phyloP scores from a whole-genome alignment of 2,797 vertebrate species.

The Tapirus indicus region DNA sequence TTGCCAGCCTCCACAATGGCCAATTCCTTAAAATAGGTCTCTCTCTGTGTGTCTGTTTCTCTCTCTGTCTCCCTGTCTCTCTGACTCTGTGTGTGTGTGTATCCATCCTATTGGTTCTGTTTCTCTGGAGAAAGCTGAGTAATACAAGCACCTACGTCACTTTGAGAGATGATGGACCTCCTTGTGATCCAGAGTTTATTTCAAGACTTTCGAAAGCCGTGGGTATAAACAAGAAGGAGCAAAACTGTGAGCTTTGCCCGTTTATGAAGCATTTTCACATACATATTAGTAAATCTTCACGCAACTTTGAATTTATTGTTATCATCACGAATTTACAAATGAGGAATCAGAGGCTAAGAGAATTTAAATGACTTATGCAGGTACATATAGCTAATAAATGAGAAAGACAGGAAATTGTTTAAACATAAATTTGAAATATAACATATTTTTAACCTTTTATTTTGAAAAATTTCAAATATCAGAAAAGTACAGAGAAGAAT shows the following conservation, averaged over 20 bases:
- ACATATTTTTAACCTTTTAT: slow-evolving; percentile 24
- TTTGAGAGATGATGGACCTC: background rate
- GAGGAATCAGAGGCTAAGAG: background rate
- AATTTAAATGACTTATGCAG: background rate
- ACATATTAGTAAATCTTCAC: background rate
- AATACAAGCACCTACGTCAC: background rate
- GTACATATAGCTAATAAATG: background rate
- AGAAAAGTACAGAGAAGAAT: background rate
- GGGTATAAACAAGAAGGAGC: background rate
- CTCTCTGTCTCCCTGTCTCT: background rate
- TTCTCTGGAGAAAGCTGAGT: background rate
- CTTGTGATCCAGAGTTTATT: background rate
- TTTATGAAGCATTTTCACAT: background rate
- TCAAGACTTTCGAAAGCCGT: slow-evolving; percentile 5
- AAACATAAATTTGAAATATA: slow-evolving; percentile 2
- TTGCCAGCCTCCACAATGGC: background rate
- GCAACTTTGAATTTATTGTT: background rate
- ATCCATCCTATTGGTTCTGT: background rate
- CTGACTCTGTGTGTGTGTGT: background rate
- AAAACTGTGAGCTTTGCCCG: background rate
- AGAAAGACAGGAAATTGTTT: slow-evolving; percentile 2
- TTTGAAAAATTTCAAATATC: background rate
- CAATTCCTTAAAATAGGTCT: background rate
- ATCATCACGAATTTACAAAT: background rate
- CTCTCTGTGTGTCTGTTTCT: background rate